A percentile compares a stretch with the other conserved stretches of the same genome.
These are phyloP conservation scores for Gymnopithys bicolor DNA, from an alignment of 2,797 vertebrate genomes.

Conservation along the genomic window DNA sequence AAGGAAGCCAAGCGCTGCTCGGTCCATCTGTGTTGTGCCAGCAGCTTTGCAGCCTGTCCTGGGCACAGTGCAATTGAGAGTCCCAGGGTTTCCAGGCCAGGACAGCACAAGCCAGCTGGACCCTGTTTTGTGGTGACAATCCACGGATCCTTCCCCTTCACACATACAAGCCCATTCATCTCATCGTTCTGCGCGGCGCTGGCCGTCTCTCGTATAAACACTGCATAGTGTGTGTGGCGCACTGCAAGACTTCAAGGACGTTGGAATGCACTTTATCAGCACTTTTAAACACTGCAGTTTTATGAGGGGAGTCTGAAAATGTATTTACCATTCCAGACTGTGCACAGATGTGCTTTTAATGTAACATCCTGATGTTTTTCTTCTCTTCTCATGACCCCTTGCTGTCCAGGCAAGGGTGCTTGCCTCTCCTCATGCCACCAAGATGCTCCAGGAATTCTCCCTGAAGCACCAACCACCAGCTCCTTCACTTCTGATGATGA, in stretches of 20 bases:
- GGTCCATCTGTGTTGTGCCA: fast-evolving
- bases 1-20: neutral
- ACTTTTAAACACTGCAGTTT: conserved; percentile 75
- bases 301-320: conserved; percentile 77
- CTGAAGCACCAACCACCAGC: neutral
- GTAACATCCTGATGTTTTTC: conserved; percentile 66
- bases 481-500: neutral
- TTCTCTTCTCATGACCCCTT: conserved; percentile 71
- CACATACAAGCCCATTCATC: conserved; percentile 4
- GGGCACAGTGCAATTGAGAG: fast-evolving
- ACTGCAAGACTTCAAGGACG: conserved; percentile 26
- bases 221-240: neutral
- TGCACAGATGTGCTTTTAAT: conserved; percentile 77
- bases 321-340: conserved; percentile 71
- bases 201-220: conserved; percentile 22
- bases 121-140: neutral
- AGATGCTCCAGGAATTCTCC: conserved; percentile 25
- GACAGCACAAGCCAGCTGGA: neutral
- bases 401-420: conserved; percentile 35
- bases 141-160: neutral
- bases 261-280: conserved; percentile 78
- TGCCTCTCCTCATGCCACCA: neutral
- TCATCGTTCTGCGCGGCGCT: neutral
- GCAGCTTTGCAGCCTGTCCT: neutral
- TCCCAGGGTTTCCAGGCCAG: neutral